Conservation (phyloP, 2,797 vertebrate genomes). For the Chelonia mydas region DNA sequence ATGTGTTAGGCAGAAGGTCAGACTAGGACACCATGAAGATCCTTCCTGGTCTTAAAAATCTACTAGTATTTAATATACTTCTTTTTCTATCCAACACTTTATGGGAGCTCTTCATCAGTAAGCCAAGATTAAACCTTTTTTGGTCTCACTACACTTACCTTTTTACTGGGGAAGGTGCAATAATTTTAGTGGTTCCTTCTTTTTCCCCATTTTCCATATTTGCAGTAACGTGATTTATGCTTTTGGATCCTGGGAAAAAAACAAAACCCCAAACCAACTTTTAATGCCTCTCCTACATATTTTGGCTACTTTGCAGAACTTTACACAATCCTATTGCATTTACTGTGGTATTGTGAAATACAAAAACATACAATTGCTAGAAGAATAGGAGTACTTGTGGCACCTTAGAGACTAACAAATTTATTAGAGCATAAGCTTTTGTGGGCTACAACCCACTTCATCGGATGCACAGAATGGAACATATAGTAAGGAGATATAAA, state of each 20-base stretch:
- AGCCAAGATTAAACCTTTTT: background rate
- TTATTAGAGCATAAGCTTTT: too few species aligned
- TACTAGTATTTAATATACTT: background rate
- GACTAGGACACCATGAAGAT: background rate
- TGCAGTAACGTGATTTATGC: conserved; percentile 72
- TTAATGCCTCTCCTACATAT: background rate
- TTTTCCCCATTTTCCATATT: conserved; percentile 78
- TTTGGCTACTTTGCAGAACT: background rate
- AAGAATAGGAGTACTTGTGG: too few species aligned
- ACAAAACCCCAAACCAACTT: background rate
- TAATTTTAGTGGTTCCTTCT: conserved; percentile 84
- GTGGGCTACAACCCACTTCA: too few species aligned
- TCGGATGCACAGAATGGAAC: too few species aligned
- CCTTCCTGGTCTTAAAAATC: background rate
- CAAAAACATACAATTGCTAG: background rate
- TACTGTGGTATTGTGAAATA: background rate
- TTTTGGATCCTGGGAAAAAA: conserved; percentile 76
- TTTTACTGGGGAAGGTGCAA: conserved; percentile 85
- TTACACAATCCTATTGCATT: background rate
- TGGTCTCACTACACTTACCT: conserved; percentile 76
- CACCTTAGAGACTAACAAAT: too few species aligned
- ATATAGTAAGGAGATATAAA: too few species aligned
- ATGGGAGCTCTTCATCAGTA: background rate
- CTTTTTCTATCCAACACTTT: background rate
- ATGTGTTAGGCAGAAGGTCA: background rate